A percentile compares a stretch with the other conserved stretches of the same genome.
phyloP scores from a whole-genome alignment of 1,140 invertebrate species.

The Notospermus geniculatus region DNA sequence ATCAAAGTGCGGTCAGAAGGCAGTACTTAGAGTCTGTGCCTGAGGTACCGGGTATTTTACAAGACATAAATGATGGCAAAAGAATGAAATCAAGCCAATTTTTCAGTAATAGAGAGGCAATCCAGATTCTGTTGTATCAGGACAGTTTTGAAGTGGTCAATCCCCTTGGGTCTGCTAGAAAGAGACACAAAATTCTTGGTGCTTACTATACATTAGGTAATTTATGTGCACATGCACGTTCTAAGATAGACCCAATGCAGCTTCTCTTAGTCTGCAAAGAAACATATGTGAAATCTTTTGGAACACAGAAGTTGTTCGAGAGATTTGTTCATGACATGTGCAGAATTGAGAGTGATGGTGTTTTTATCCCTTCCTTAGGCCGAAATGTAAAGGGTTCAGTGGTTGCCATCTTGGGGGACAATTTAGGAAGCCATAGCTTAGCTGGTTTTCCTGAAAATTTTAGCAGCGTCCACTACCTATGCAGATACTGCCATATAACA shows the following conservation, averaged over 20 bases:
- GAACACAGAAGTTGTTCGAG: background rate
- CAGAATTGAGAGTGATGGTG: no score
- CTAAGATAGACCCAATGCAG: conserved; percentile 7
- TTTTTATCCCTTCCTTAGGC: no score
- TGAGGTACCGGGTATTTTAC: background rate
- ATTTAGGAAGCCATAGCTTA: conserved; percentile 4
- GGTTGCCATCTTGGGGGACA: background rate
- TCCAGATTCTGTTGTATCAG: conserved; percentile 10
- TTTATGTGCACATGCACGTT: background rate
- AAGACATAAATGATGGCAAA: background rate
- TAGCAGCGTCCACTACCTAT: background rate
- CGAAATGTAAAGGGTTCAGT: no score
- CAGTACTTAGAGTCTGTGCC: background rate
- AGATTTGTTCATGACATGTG: no score
- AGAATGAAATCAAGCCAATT: background rate
- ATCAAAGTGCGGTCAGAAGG: background rate
- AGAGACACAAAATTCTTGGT: background rate
- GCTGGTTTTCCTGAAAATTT: background rate
- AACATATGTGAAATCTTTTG: background rate
- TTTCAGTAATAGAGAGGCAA: background rate
- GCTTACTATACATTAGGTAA: conserved; percentile 1
- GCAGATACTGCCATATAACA: background rate
- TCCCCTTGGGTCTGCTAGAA: background rate
- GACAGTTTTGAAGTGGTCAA: conserved; percentile 5
- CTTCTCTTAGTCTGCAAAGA: background rate